Conservation (phyloP, 2,113 vertebrate genomes). For the Phodopus roborovskii region DNA sequence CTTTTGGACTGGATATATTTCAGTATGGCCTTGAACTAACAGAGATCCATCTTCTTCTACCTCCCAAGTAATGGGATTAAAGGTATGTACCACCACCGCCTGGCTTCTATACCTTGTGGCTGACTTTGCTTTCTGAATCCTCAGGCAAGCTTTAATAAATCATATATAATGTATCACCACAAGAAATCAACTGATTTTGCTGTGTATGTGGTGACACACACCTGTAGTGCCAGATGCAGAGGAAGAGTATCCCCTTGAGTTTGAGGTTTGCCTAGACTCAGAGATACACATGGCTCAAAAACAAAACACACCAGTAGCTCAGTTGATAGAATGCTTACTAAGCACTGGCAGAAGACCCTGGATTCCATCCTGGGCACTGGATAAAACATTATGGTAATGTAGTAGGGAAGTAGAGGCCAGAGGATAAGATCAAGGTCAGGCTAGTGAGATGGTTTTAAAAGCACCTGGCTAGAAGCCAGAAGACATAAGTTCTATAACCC, state of each 20-base stretch:
- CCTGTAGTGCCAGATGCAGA: neutral
- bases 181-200: neutral
- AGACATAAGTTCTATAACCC: neutral
- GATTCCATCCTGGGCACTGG: too few species aligned
- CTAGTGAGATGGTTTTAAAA: neutral
- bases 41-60: too few species aligned
- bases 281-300: neutral
- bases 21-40: too few species aligned
- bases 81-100: too few species aligned
- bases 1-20: too few species aligned
- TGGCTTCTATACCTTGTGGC: too few species aligned
- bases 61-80: too few species aligned
- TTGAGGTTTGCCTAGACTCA: neutral
- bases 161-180: too few species aligned
- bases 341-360: neutral
- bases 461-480: neutral
- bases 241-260: neutral
- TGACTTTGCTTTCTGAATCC: too few species aligned
- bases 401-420: neutral
- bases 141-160: too few species aligned
- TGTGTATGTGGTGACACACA: neutral
- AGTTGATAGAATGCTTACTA: neutral
- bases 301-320: neutral
- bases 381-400: neutral
- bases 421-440: neutral